Evolutionary conservation across 2,888 invertebrate genomes (phyloP), one percentile per base, ranked within the genome.

Genomic region (Stegana nigrithorax): DNA sequence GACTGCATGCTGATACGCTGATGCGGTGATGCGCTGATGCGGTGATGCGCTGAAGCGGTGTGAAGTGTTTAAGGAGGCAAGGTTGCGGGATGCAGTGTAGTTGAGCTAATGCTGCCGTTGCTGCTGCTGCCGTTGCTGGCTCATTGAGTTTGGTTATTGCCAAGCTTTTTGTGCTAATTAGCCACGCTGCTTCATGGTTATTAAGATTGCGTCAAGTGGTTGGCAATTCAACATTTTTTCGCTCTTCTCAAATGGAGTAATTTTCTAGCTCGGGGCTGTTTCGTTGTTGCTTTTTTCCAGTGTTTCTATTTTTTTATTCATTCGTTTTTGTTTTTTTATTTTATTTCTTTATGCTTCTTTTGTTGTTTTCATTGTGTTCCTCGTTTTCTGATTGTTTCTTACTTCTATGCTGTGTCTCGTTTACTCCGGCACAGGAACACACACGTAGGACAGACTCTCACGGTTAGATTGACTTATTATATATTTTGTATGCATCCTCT

Each of bases 131-230:
- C 36, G 26, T 32, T 47, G 63, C 71, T 75, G 81, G 72, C 81
- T 82, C 81, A 82, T 82, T 81, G 81, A 82, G 81, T 79, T 80
- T 82, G 81, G 81, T 81, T 81, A 81, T 82, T 80, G 80, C 81
- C 79, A 73, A 80, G 82, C 82, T 81, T 81, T 81, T 81, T 82
- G 81, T 82, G 82, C 81, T 82, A 82, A 82, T 82, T 82, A 82
- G 82, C 81, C 73, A 78, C 81, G 75, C 78, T 81, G 78, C 81
- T 81, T 82, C 81, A 82, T 81, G 82, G 81, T 82, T 82, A 82
- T 82, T 82, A 82, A 82, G 81, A 82, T 79, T 81, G 80, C 81
- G 79, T 81, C 80, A 82, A 82, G 81, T 82, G 81, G 67, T 64
- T 45, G n/a, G 55, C 60, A 55, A 55, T 60, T 56, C 60, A 58